Evolutionary conservation across 2,113 vertebrate species (phyloP).

Genomic region (Blennius ocellaris): DNA sequence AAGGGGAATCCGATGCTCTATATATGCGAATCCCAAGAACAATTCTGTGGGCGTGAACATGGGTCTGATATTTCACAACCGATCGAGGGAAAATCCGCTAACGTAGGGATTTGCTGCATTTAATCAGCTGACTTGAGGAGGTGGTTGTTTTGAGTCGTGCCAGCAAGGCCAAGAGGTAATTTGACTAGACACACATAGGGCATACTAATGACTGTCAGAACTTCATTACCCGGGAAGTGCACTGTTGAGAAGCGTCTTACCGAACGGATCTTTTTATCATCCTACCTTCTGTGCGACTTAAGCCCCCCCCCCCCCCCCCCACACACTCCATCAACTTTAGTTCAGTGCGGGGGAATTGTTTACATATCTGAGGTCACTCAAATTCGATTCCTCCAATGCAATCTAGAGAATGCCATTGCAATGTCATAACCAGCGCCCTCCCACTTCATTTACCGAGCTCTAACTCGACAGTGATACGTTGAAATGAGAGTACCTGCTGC

Average conservation of each 20-base stretch:
- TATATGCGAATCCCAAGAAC: slow-evolving; percentile 37
- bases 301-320: slow-evolving; percentile 11
- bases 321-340: slow-evolving; percentile 24
- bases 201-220: slow-evolving; percentile 69
- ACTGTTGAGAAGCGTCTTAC: slow-evolving; percentile 46
- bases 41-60: slow-evolving; percentile 49
- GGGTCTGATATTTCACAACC: slow-evolving; percentile 48
- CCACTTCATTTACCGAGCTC: slow-evolving; percentile 65
- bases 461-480: slow-evolving; percentile 47
- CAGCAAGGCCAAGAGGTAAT: slow-evolving; percentile 66
- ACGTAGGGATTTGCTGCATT: slow-evolving; percentile 58
- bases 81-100: slow-evolving; percentile 58
- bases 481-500: slow-evolving; percentile 52
- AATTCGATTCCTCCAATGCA: slow-evolving; percentile 47
- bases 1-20: slow-evolving; percentile 16
- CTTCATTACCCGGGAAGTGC: slow-evolving; percentile 60
- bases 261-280: slow-evolving; percentile 52
- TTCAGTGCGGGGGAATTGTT: slow-evolving; percentile 22
- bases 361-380: slow-evolving; percentile 46
- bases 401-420: slow-evolving; percentile 35
- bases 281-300: slow-evolving; percentile 35
- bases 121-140: slow-evolving; percentile 73
- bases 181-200: slow-evolving; percentile 69
- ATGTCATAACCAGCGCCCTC: slow-evolving; percentile 47
- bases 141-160: slow-evolving; percentile 63